Percentiles rank a stretch among this genome's conserved stretches.
phyloP scores from a whole-genome alignment of 2,113 vertebrate species.

The Entelurus aequoreus region DNA sequence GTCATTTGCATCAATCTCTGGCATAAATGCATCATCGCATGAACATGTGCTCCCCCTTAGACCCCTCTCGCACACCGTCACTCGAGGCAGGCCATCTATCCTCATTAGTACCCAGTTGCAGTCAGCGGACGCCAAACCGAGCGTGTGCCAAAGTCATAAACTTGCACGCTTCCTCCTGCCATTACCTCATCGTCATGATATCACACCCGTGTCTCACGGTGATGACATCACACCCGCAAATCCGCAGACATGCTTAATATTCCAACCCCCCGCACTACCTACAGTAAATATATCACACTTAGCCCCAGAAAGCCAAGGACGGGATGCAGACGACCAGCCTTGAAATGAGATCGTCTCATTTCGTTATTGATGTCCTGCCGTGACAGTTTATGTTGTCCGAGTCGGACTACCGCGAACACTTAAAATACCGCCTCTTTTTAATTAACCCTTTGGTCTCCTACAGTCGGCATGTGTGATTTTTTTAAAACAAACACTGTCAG shows the following conservation, averaged over 20 bases:
- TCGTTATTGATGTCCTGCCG: conserved; percentile 4
- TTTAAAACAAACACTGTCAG: too few relatives aligned
- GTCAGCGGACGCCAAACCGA: conserved; percentile 57
- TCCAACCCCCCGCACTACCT: background rate
- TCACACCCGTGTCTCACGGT: conserved; percentile 65
- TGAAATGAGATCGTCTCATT: conserved; percentile 38
- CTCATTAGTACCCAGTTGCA: conserved; percentile 65
- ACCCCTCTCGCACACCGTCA: conserved; percentile 15
- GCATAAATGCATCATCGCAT: conserved; percentile 39
- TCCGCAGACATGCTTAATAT: conserved; percentile 39
- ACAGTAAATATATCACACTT: conserved; percentile 48
- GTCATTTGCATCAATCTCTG: conserved; percentile 30
- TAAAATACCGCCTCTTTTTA: too few relatives aligned
- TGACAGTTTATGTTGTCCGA: background rate
- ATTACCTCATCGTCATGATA: conserved; percentile 72
- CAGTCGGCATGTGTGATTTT: too few relatives aligned
- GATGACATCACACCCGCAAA: conserved; percentile 62
- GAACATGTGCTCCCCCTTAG: conserved; percentile 19
- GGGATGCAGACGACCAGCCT: conserved; percentile 32
- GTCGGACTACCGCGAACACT: too few relatives aligned
- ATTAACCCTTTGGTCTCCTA: too few relatives aligned
- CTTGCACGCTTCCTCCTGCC: conserved; percentile 53
- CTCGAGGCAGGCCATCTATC: conserved; percentile 59
- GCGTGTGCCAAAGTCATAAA: conserved; percentile 68
- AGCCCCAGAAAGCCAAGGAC: conserved; percentile 57